Evolutionary conservation across 2,797 vertebrate species (phyloP).

Genomic region (Hyperoplus immaculatus): DNA sequence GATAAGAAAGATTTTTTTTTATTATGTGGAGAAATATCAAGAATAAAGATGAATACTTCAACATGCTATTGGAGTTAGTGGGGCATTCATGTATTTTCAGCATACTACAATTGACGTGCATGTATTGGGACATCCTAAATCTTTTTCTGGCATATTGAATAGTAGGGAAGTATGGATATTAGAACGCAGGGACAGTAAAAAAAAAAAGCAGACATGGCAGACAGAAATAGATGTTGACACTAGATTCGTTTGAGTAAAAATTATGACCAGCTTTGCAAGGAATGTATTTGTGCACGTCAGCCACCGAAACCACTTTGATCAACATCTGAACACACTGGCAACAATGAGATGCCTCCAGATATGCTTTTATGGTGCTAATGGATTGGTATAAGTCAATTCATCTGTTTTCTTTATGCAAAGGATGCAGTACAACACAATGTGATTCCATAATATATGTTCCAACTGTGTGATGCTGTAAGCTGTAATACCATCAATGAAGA

Average conservation of each 20-base stretch:
- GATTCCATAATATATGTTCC: conserved; percentile 36
- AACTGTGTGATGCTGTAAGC: conserved; percentile 21
- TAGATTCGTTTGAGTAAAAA: conserved; percentile 62
- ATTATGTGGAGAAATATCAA: too few species aligned
- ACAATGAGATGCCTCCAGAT: conserved; percentile 43
- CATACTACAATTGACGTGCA: too few species aligned
- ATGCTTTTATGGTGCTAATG: conserved; percentile 52
- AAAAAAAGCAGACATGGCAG: conserved; percentile 29
- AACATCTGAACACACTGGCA: conserved; percentile 43
- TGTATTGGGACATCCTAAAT: too few species aligned
- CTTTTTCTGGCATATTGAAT: conserved; percentile 27
- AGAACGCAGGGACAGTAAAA: too few species aligned
- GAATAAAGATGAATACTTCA: too few species aligned
- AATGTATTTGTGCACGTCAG: conserved; percentile 48
- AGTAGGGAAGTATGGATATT: conserved; percentile 21
- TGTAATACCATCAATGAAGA: conserved; percentile 22
- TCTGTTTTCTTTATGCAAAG: conserved; percentile 23
- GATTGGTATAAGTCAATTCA: conserved; percentile 35
- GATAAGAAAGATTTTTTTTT: too few species aligned
- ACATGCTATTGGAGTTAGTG: too few species aligned
- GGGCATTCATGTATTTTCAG: too few species aligned
- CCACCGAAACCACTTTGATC: conserved; percentile 48
- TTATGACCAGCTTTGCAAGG: conserved; percentile 52
- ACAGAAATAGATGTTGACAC: conserved; percentile 51
- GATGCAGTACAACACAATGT: conserved; percentile 38